A percentile compares a stretch with the other conserved stretches of the same genome.
These are phyloP conservation scores for Yasuhikotakia modesta DNA, from an alignment of 2,797 vertebrate genomes.

Conservation along the genomic window DNA sequence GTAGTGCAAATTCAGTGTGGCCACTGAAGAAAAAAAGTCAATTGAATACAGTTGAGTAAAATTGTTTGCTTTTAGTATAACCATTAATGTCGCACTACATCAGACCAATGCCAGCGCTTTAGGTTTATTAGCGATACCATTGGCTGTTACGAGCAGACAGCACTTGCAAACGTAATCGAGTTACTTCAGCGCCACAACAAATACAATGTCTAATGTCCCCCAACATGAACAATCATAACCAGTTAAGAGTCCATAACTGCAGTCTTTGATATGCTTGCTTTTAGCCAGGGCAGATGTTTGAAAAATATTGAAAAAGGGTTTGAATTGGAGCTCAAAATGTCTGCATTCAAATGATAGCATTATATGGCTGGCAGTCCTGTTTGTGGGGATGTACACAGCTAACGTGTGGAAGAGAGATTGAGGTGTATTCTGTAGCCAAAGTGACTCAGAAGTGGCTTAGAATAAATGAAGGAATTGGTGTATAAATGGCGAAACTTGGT, in stretches of 20 bases:
- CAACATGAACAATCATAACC: slow-evolving; percentile 13
- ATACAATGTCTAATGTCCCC: background rate
- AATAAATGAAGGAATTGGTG: background rate
- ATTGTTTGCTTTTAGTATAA: slow-evolving; percentile 32
- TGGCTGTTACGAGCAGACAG: slow-evolving; percentile 18
- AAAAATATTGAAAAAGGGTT: background rate
- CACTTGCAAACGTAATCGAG: background rate
- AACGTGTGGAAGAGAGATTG: background rate
- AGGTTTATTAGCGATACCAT: background rate
- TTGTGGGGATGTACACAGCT: background rate
- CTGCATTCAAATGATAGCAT: background rate
- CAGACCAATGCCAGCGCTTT: slow-evolving; percentile 21
- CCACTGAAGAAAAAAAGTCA: background rate
- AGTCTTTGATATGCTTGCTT: background rate
- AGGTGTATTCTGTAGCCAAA: background rate
- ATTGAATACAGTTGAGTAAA: slow-evolving; percentile 5
- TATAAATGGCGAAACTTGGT: background rate
- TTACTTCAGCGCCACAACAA: slow-evolving; percentile 2
- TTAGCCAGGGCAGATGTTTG: slow-evolving; percentile 14
- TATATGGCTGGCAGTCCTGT: background rate
- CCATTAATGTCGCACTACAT: slow-evolving; percentile 17
- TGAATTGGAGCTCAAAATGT: background rate
- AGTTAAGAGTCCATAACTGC: background rate
- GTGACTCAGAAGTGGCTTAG: background rate
- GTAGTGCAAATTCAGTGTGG: slow-evolving; percentile 13